Base-by-base conservation (phyloP, 1,140 invertebrate genomes). In the Brachionus sp. region DNA sequence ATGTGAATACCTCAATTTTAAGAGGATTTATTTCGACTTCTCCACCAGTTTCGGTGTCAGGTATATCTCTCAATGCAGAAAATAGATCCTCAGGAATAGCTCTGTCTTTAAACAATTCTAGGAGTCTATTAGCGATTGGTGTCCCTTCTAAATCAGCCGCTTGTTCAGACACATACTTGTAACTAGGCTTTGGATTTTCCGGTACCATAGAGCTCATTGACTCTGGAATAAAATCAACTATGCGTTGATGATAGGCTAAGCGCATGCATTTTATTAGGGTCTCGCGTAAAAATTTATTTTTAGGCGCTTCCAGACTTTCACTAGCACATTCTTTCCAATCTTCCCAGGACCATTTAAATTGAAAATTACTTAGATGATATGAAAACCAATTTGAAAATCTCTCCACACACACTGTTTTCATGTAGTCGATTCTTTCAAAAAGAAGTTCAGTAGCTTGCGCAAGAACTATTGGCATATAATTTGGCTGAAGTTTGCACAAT, bases 361-460 rank as follows among this genome's bases (percentile, higher is more conserved):
- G 96, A 87, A 99, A 99, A 90, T 99, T 99, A 87, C 96, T 98
- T 88, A 99, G 91, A 90, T 99, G 97, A 87, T 98, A 99, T 0
- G 95, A 92, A 90, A 99, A 99, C 97, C 97, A 99, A 87, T 92
- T 93, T 2, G 95, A 94, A 89, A 99, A 97, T 85, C 96, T 93
- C 88, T 99, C 96, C 89, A 99, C 95, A 87, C 96, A 96, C 4
- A 94, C 92, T 1, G 95, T 93, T 87, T 98, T 97, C 97, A 99
- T 98, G 9, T 93, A 93, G 86, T 98, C 96, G 86, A 98, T 93
- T 85, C 97, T 91, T 88, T 96, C 93, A 87, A 97, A 99, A 23
- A 99, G 88, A 86, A 99, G 94, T 90, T 98, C 96, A 23, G 96
- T 97, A 3, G 97, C 96, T 90, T 98, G 96, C 12, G 97, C 97